phyloP scores from a whole-genome alignment of 2,113 vertebrate genomes.

The Aegotheles bennettii region DNA sequence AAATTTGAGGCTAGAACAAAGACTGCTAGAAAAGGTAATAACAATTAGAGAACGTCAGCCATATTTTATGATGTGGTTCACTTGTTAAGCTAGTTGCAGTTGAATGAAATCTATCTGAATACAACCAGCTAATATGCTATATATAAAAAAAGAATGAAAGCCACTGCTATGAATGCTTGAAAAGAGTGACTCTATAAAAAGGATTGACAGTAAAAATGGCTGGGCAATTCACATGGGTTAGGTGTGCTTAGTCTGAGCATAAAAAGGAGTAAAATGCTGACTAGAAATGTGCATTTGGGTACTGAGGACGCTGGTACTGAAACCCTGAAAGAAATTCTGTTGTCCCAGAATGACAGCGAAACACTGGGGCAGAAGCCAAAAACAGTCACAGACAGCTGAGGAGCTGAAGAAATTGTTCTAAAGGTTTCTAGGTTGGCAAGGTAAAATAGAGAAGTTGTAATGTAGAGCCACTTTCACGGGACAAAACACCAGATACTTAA shows the following conservation, averaged over 20 bases:
- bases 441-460: not conserved
- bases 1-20: not conserved
- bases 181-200: not conserved
- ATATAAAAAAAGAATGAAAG: not conserved
- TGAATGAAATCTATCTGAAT: not conserved
- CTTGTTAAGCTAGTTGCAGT: not conserved
- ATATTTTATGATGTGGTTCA: not conserved
- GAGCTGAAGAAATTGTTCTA: not conserved
- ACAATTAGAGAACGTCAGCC: not conserved
- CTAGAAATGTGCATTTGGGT: not conserved
- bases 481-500: not conserved
- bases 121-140: fast-evolving
- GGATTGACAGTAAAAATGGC: not conserved
- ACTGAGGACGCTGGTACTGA: not conserved
- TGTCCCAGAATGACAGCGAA: not conserved
- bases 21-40: not conserved
- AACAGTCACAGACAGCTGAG: not conserved
- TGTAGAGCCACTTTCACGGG: not conserved
- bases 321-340: not conserved
- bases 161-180: not conserved
- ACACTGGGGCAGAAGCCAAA: not conserved
- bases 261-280: not conserved
- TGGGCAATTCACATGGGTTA: not conserved
- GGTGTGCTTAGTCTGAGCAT: not conserved
- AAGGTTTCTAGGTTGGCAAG: not conserved